Evolutionary conservation across 2,888 invertebrate genomes (phyloP).

Genomic region (Cybosia mesomella): DNA sequence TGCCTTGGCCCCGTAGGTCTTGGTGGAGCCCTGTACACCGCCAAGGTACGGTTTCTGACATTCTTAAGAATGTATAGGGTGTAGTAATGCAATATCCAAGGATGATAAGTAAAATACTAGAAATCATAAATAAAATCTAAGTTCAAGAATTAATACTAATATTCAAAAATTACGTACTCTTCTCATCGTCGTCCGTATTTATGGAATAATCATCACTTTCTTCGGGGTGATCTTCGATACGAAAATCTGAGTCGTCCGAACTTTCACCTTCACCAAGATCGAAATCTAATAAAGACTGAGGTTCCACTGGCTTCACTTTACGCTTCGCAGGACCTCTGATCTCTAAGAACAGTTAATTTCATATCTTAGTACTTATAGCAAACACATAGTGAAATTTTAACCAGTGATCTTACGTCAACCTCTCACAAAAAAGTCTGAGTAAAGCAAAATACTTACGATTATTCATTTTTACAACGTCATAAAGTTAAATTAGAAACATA

Average conservation of each 20-base stretch:
- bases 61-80: not conserved
- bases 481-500: not conserved
- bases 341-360: conserved; percentile 58
- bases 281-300: conserved; percentile 92
- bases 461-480: conserved; percentile 50
- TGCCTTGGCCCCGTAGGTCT: not conserved
- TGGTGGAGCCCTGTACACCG: not conserved
- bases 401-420: conserved; percentile 3
- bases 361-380: not conserved
- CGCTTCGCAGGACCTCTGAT: conserved; percentile 92
- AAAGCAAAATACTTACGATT: conserved; percentile 53
- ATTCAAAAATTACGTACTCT: conserved; percentile 72
- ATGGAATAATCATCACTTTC: conserved; percentile 92
- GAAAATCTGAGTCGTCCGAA: conserved; percentile 97
- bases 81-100: not conserved
- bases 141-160: not conserved
- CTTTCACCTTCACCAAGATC: conserved; percentile 96
- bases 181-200: conserved; percentile 89
- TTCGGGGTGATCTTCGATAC: conserved; percentile 94
- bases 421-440: conserved; percentile 8
- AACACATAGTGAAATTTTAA: not conserved
- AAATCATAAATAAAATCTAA: not conserved
- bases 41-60: not conserved
- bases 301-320: conserved; percentile 92
- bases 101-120: not conserved